A percentile compares a stretch with the other conserved stretches of the same genome.
These are phyloP conservation scores for Cantharis lateralis DNA, from an alignment of 2,888 invertebrate genomes.

Conservation along the genomic window DNA sequence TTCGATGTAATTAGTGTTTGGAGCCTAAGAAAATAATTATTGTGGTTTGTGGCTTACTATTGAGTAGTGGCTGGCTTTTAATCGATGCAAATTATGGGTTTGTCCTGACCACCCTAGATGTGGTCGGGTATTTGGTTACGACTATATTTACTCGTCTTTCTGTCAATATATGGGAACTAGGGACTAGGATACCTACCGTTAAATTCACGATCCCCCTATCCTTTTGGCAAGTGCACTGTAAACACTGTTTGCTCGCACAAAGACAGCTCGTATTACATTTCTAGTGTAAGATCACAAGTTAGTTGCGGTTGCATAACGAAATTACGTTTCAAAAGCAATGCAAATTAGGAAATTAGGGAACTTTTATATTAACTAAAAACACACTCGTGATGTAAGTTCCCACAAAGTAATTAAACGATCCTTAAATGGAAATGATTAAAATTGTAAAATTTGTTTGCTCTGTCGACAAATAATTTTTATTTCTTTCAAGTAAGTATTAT, in stretches of 20 bases:
- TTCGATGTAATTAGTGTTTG: neutral
- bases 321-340: constrained; percentile 11
- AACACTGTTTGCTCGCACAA: constrained; percentile 20
- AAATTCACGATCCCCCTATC: constrained; percentile 14
- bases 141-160: constrained; percentile 37
- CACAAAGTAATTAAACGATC: neutral
- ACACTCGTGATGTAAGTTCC: neutral
- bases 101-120: constrained; percentile 32
- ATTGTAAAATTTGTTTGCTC: too few species aligned
- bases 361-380: neutral
- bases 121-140: constrained; percentile 36
- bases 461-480: neutral
- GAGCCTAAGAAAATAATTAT: neutral
- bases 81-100: constrained; percentile 28
- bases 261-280: constrained; percentile 23
- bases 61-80: constrained; percentile 10
- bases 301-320: constrained; percentile 20
- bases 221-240: constrained; percentile 16
- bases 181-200: constrained; percentile 11
- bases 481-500: neutral
- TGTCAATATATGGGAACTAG: constrained; percentile 33
- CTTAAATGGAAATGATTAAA: neutral
- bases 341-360: neutral
- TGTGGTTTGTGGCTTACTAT: neutral
- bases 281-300: constrained; percentile 20